Evolutionary conservation across 1,140 invertebrate genomes (phyloP).

Genomic region (Babylonia areolata): DNA sequence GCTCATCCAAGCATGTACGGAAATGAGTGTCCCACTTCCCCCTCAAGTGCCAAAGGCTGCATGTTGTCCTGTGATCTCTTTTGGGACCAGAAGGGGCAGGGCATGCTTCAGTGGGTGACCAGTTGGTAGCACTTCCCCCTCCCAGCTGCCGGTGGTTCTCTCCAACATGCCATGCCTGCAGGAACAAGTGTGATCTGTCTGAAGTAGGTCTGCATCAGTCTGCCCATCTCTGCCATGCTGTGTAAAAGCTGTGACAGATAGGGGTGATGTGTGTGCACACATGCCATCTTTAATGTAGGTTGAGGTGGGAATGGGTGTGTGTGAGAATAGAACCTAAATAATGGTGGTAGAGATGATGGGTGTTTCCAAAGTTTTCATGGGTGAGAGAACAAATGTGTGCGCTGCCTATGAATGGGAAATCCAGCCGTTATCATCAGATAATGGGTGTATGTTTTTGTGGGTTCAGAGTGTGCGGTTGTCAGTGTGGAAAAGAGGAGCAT

Average conservation of each 20-base stretch:
- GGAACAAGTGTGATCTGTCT: too few species aligned
- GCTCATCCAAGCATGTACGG: conserved; percentile 67
- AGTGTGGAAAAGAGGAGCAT: not conserved
- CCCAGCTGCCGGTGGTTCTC: not conserved
- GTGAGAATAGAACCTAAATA: too few species aligned
- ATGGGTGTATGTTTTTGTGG: too few species aligned
- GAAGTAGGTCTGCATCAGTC: too few species aligned
- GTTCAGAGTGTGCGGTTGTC: not conserved
- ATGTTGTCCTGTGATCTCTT: conserved; percentile 22
- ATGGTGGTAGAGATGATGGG: too few species aligned
- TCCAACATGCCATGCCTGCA: not conserved
- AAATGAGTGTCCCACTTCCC: conserved; percentile 42
- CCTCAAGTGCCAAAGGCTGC: conserved; percentile 5
- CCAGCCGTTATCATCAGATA: not conserved
- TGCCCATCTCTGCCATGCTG: too few species aligned
- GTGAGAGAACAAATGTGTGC: not conserved
- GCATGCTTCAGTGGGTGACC: not conserved
- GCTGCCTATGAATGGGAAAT: not conserved
- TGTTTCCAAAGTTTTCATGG: too few species aligned
- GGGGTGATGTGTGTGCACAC: too few species aligned
- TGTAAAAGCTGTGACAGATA: too few species aligned
- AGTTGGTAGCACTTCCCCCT: not conserved
- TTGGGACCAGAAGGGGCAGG: not conserved
- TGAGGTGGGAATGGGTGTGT: too few species aligned
- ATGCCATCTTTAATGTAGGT: too few species aligned